A percentile compares a stretch with the other conserved stretches of the same genome.
Evolutionary conservation across 2,888 invertebrate species (phyloP).

Genomic region (Meloe dianella): DNA sequence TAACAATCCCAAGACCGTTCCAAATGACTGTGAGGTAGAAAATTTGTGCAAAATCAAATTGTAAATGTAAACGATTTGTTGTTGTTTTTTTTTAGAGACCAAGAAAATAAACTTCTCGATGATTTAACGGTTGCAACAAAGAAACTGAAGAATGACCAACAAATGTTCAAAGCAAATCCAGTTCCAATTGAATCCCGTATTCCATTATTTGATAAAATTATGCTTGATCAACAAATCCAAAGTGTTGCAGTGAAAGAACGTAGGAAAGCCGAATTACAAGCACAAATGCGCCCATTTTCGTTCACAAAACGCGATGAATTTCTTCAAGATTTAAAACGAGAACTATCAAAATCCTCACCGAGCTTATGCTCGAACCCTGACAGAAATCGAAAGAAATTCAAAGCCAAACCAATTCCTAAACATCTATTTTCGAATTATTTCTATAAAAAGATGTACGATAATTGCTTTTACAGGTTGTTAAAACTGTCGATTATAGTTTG

Average conservation of each 20-base stretch:
- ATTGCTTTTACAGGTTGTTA: slow-evolving; percentile 71
- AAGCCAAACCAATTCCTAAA: slow-evolving; percentile 72
- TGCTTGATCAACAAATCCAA: slow-evolving; percentile 73
- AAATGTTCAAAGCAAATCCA: slow-evolving; percentile 67
- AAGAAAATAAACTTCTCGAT: slow-evolving; percentile 67
- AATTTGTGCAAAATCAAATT: slow-evolving; percentile 17
- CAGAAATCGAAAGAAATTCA: slow-evolving; percentile 65
- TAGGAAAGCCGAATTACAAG: slow-evolving; percentile 67
- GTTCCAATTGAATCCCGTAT: slow-evolving; percentile 75
- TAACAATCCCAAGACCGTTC: slow-evolving; percentile 73
- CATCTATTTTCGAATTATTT: slow-evolving; percentile 74
- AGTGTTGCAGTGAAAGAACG: slow-evolving; percentile 66
- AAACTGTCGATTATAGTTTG: not conserved
- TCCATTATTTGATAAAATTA: slow-evolving; percentile 73
- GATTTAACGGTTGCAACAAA: slow-evolving; percentile 55
- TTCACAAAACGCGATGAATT: slow-evolving; percentile 68
- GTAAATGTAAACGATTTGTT: slow-evolving; percentile 22
- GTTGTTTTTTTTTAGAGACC: slow-evolving; percentile 63
- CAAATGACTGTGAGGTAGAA: slow-evolving; percentile 72
- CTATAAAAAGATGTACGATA: slow-evolving; percentile 74
- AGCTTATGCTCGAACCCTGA: slow-evolving; percentile 53
- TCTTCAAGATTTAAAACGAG: slow-evolving; percentile 55
- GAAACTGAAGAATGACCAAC: slow-evolving; percentile 57
- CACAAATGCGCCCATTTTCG: slow-evolving; percentile 71
- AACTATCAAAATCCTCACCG: slow-evolving; percentile 56